Percentiles rank a stretch among this genome's conserved stretches.
Evolutionary conservation across 1,140 invertebrate species (phyloP).

Genomic region (Lasioglossum baleicum): DNA sequence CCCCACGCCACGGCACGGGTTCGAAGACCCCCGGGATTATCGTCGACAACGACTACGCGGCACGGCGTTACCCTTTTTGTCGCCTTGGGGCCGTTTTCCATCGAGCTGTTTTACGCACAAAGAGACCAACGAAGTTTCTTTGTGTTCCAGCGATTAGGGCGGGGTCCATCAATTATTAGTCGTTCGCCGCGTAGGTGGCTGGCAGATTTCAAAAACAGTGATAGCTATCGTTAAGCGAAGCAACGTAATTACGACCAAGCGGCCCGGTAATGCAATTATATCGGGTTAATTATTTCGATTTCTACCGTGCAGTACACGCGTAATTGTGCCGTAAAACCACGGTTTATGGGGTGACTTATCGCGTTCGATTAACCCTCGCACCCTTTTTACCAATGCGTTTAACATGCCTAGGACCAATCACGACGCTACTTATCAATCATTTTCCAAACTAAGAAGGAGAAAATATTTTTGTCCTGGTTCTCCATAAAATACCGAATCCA

Average conservation of each 20-base stretch:
- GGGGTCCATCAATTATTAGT: not conserved
- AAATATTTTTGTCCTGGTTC: too few species aligned
- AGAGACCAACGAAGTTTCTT: too few species aligned
- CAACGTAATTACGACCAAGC: not conserved
- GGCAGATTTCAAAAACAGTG: not conserved
- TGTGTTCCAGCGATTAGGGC: not conserved
- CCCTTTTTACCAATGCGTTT: too few species aligned
- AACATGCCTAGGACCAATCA: too few species aligned
- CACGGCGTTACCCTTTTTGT: conserved; percentile 48
- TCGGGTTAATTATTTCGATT: conserved; percentile 39
- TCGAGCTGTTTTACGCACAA: conserved; percentile 4
- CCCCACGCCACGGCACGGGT: not conserved
- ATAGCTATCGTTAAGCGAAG: not conserved
- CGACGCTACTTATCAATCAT: too few species aligned
- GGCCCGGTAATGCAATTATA: conserved; percentile 18
- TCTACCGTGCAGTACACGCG: not conserved
- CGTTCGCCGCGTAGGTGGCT: not conserved
- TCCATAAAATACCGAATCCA: too few species aligned
- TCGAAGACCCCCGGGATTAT: conserved; percentile 53
- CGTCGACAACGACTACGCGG: conserved; percentile 39
- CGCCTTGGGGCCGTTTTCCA: conserved; percentile 10
- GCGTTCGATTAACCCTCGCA: too few species aligned
- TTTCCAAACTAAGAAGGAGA: too few species aligned
- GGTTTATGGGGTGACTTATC: conserved; percentile 9
- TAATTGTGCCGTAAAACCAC: conserved; percentile 3